A percentile compares a stretch with the other conserved stretches of the same genome.
Conservation (phyloP, 2,113 vertebrate species). For the Phainopepla nitens region DNA sequence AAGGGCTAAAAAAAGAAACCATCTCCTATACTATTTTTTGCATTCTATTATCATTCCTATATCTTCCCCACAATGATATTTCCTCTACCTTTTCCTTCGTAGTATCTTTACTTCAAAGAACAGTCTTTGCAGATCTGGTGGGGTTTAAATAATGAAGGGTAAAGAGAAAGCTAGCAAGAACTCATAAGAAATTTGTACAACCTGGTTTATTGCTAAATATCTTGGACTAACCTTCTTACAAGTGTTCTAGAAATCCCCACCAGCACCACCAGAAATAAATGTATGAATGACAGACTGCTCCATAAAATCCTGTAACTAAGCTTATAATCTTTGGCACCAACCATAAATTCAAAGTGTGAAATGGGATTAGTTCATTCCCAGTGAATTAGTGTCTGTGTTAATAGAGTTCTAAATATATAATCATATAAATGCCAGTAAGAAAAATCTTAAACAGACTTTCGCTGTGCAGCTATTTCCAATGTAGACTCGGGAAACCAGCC, state of each 20-base stretch:
- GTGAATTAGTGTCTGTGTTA: constrained; percentile 52
- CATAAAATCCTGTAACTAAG: constrained; percentile 9
- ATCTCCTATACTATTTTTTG: neutral
- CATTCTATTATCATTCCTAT: neutral
- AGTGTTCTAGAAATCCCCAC: neutral
- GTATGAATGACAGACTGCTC: constrained; percentile 18
- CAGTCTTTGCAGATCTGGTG: neutral
- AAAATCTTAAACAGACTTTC: constrained; percentile 11
- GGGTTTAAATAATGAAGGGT: neutral
- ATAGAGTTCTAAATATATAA: constrained; percentile 52
- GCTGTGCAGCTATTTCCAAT: neutral
- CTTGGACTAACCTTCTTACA: neutral
- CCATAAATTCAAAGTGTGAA: constrained; percentile 31
- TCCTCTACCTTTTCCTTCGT: neutral
- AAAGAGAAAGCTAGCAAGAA: neutral
- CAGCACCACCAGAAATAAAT: neutral
- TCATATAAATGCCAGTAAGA: constrained; percentile 26
- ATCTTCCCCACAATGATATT: neutral
- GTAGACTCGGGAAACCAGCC: neutral
- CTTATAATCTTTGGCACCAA: neutral
- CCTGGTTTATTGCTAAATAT: neutral
- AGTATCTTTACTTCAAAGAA: neutral
- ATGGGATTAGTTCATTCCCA: constrained; percentile 38
- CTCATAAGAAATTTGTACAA: neutral
- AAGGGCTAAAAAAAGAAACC: neutral